phyloP scores from a whole-genome alignment of 2,888 invertebrate species.

The Amorpha juglandis region DNA sequence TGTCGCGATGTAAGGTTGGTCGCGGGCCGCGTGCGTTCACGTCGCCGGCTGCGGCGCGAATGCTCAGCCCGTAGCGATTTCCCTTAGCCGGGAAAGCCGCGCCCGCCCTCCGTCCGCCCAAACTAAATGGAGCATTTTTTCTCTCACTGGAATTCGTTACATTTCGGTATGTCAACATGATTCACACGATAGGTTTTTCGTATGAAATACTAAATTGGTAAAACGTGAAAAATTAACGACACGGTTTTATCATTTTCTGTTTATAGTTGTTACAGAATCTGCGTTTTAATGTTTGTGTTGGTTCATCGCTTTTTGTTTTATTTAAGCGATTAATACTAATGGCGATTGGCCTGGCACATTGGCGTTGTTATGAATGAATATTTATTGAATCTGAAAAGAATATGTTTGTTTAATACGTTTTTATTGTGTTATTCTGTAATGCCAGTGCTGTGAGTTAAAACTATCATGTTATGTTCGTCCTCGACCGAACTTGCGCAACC shows the following conservation, averaged over 20 bases:
- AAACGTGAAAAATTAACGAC: neutral
- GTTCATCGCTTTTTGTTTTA: neutral
- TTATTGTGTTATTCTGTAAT: neutral
- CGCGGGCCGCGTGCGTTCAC: conserved; percentile 58
- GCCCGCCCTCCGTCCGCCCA: conserved; percentile 67
- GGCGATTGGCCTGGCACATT: too few relatives aligned
- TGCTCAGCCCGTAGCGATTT: conserved; percentile 55
- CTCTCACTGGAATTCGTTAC: conserved; percentile 54
- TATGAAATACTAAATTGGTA: conserved; percentile 5
- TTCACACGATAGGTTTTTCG: conserved; percentile 21
- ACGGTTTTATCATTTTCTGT: conserved; percentile 7
- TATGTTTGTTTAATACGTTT: neutral
- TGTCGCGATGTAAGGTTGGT: conserved; percentile 32
- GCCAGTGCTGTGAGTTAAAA: neutral
- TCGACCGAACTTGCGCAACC: conserved; percentile 6
- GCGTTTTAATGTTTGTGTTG: neutral
- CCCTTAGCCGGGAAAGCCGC: conserved; percentile 65
- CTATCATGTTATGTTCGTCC: neutral
- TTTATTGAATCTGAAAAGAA: neutral
- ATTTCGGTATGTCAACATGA: conserved; percentile 8
- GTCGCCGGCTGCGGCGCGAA: conserved; percentile 59
- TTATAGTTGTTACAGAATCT: neutral
- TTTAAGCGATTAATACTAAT: neutral
- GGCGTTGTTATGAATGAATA: neutral
- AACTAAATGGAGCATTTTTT: conserved; percentile 57